These are phyloP conservation scores for Oedothorax gibbosus DNA, from an alignment of 1,140 invertebrate genomes.

Conservation along the genomic window DNA sequence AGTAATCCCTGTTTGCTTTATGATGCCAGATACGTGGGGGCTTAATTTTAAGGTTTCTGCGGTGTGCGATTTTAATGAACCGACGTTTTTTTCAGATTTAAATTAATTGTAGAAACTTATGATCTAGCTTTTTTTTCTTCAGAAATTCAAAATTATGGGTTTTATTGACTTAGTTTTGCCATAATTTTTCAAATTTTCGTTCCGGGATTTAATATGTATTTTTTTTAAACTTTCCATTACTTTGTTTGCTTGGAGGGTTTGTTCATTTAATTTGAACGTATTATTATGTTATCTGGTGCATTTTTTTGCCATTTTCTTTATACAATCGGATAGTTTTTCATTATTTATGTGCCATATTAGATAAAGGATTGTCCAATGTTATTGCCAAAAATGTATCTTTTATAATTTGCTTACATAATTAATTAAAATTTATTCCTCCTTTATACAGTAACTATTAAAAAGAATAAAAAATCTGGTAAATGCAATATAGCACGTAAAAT, in stretches of 20 bases:
- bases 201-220: neutral
- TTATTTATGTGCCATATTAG: no score
- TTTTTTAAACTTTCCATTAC: neutral
- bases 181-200: conserved; percentile 32
- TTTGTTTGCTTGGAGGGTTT: neutral
- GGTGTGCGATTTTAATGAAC: conserved; percentile 31
- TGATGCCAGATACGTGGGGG: conserved; percentile 10
- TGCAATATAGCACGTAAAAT: no score
- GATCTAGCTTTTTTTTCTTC: conserved; percentile 7
- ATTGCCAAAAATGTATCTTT: no score
- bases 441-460: no score
- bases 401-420: no score
- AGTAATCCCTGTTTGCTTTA: conserved; percentile 38
- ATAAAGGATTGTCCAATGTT: no score
- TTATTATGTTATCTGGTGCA: no score
- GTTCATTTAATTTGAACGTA: conserved; percentile 32
- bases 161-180: conserved; percentile 20
- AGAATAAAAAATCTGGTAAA: no score
- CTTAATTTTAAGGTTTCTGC: conserved; percentile 12
- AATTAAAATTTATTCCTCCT: no score
- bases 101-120: conserved; percentile 17
- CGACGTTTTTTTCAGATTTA: conserved; percentile 22
- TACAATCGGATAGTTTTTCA: no score
- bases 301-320: no score
- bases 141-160: conserved; percentile 28